Evolutionary conservation across 1,140 invertebrate species (phyloP).

Genomic region (Cotesia chilonis): DNA sequence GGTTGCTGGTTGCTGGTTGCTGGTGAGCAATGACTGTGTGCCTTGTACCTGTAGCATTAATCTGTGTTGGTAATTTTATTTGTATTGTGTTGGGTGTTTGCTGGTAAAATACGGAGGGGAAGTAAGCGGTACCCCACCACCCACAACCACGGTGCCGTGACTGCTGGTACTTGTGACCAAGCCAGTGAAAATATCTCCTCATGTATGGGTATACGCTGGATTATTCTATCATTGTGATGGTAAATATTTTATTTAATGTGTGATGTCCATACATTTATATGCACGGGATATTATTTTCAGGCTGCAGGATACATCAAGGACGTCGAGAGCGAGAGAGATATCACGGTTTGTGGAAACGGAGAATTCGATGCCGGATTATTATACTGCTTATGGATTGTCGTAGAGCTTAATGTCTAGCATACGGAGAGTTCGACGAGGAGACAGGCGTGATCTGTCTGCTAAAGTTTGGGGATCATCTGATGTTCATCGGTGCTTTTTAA

Average conservation of each 20-base stretch:
- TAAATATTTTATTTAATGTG: conserved; percentile 5
- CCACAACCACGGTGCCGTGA: background rate
- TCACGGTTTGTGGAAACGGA: background rate
- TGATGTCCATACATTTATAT: background rate
- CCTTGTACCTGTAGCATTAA: no score
- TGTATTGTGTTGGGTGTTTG: no score
- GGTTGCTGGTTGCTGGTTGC: no score
- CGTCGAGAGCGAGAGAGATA: conserved; percentile 19
- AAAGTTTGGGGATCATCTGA: background rate
- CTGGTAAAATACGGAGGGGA: no score
- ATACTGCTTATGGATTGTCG: no score
- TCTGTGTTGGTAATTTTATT: no score
- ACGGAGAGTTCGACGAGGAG: conserved; percentile 32
- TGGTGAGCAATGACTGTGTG: no score
- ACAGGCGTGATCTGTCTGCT: background rate
- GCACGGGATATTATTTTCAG: conserved; percentile 26
- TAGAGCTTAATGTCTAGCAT: background rate
- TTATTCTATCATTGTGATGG: background rate
- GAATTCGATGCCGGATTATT: conserved; percentile 33
- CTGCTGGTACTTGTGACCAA: no score
- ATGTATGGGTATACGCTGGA: background rate
- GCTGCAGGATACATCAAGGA: conserved; percentile 36
- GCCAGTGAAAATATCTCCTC: background rate
- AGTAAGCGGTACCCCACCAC: conserved; percentile 1
- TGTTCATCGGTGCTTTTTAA: background rate